Evolutionary conservation across 2,113 vertebrate species (phyloP).

Genomic region (Fukomys damarensis): DNA sequence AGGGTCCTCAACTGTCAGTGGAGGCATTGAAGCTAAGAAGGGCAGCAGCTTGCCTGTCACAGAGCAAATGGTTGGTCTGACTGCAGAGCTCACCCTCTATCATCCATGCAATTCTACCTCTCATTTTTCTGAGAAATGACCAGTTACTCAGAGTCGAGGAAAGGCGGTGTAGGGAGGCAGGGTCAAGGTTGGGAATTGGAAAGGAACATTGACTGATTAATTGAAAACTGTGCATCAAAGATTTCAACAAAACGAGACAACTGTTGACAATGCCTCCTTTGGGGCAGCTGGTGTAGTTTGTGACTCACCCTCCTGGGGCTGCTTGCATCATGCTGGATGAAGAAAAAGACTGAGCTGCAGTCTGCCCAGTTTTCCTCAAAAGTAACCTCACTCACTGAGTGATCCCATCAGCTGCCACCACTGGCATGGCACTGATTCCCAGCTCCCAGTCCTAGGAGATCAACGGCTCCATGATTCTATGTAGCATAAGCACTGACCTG

Average conservation of each 20-base stretch:
- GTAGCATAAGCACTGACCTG: constrained; percentile 54
- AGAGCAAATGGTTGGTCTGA: not conserved
- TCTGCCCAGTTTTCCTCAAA: not conserved
- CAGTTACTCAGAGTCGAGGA: not conserved
- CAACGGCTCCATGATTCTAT: not conserved
- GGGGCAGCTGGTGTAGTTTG: not conserved
- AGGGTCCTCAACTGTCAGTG: not conserved
- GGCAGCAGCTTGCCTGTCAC: not conserved
- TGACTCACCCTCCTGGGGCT: not conserved
- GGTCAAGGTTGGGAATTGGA: not conserved
- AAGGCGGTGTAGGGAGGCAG: not conserved
- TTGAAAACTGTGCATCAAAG: not conserved
- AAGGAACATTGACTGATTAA: not conserved
- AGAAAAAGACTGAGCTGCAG: not conserved
- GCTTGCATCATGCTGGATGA: not conserved
- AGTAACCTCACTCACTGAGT: not conserved
- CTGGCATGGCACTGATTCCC: not conserved
- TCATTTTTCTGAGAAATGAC: not conserved
- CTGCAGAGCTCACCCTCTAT: not conserved
- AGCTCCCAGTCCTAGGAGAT: constrained; percentile 4
- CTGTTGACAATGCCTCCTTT: not conserved
- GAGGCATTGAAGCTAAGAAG: not conserved
- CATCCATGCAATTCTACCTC: not conserved
- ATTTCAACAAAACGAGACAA: not conserved
- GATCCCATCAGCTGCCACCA: not conserved